Conservation (phyloP, 2,888 invertebrate species). For the Eudasyphora cyanicolor region DNA sequence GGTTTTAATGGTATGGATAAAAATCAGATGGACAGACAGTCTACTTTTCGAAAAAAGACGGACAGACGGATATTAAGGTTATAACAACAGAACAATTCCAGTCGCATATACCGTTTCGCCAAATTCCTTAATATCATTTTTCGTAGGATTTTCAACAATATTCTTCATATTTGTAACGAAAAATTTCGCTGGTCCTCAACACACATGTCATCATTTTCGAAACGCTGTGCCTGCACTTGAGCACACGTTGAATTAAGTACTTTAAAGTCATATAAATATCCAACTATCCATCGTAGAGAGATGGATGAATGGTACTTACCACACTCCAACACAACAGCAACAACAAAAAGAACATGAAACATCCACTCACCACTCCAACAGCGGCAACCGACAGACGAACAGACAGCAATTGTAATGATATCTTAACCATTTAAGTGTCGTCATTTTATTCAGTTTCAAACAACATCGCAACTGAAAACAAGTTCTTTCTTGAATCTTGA, state of each 20-base stretch:
- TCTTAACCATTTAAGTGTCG: slow-evolving; percentile 39
- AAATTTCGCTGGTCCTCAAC: not conserved
- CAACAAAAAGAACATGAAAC: not conserved
- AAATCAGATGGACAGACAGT: no score
- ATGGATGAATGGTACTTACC: slow-evolving; percentile 21
- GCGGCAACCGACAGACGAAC: not conserved
- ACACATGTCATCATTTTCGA: not conserved
- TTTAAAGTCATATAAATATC: slow-evolving; percentile 43
- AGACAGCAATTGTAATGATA: slow-evolving; percentile 40
- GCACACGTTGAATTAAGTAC: slow-evolving; percentile 49
- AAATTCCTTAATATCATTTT: no score
- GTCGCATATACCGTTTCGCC: no score
- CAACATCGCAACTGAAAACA: not conserved
- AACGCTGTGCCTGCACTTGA: slow-evolving; percentile 11
- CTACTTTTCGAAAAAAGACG: no score
- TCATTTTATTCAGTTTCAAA: not conserved
- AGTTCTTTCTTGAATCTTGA: no score
- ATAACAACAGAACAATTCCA: no score
- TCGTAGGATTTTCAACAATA: no score
- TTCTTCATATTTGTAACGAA: not conserved
- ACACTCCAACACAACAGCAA: not conserved
- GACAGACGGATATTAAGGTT: no score
- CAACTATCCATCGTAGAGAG: slow-evolving; percentile 31
- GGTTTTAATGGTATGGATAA: no score
- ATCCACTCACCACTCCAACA: not conserved